Evolutionary conservation across 1,140 invertebrate genomes (phyloP).

Genomic region (Manduca sexta): DNA sequence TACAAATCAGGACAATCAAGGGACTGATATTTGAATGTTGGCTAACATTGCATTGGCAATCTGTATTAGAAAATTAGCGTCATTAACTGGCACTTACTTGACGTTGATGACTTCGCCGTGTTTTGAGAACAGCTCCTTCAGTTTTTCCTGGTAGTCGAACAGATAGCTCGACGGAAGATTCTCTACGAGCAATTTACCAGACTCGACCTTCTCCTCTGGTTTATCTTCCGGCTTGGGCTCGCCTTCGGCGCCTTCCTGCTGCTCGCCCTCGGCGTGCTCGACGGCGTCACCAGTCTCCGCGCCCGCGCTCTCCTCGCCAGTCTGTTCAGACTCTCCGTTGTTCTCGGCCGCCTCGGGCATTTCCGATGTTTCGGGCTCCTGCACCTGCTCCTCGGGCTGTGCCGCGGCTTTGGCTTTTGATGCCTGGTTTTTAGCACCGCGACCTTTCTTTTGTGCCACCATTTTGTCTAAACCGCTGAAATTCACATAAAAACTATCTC

Average conservation of each 20-base stretch:
- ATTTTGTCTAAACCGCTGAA: conserved; percentile 35
- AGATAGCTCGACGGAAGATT: conserved; percentile 64
- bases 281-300: conserved; percentile 8
- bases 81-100: conserved; percentile 46
- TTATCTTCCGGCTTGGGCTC: conserved; percentile 41
- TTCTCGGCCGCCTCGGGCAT: conserved; percentile 46
- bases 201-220: conserved; percentile 59
- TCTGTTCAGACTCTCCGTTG: conserved; percentile 44
- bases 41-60: conserved; percentile 34
- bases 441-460: conserved; percentile 63
- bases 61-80: conserved; percentile 5
- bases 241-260: conserved; percentile 27
- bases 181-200: conserved; percentile 67
- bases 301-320: conserved; percentile 19
- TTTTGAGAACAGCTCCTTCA: conserved; percentile 65
- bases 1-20: conserved; percentile 23
- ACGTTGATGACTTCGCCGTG: conserved; percentile 58
- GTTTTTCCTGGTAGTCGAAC: conserved; percentile 67
- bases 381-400: conserved; percentile 28
- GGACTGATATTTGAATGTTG: conserved; percentile 71
- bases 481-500: conserved; percentile 15
- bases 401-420: conserved; percentile 41
- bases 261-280: conserved; percentile 25
- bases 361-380: conserved; percentile 34
- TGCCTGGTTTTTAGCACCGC: conserved; percentile 53